phyloP scores from a whole-genome alignment of 2,888 invertebrate genomes.

The Spatulosminthurus flaviceps region DNA sequence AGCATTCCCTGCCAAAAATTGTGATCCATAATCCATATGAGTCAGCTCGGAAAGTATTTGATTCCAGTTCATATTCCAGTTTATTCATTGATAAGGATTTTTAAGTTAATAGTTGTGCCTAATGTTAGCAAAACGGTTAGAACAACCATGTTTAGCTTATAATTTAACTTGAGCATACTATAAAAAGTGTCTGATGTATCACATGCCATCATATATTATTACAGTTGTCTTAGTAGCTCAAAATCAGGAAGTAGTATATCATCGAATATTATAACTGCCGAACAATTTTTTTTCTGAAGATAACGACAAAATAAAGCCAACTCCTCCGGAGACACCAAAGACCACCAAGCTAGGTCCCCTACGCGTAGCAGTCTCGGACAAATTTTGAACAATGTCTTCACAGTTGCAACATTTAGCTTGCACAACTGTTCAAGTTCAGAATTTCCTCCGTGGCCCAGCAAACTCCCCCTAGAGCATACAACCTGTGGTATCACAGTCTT shows the following conservation, averaged over 20 bases:
- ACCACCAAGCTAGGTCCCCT: conserved; percentile 15
- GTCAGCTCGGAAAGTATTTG: no score
- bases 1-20: no score
- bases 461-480: background rate
- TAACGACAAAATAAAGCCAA: background rate
- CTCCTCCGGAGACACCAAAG: background rate
- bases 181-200: no score
- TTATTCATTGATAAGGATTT: no score
- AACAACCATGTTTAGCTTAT: no score
- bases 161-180: no score
- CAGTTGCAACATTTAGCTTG: background rate
- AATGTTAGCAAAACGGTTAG: no score
- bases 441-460: background rate
- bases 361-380: background rate
- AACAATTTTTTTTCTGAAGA: background rate
- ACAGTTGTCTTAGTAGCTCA: no score
- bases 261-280: background rate
- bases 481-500: background rate
- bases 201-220: no score
- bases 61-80: no score
- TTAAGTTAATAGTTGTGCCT: no score
- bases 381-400: background rate
- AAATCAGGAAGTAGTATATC: conserved; percentile 7
- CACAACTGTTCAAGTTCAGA: background rate
- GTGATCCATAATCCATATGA: no score